Conservation (phyloP, 2,888 invertebrate genomes). For the Ectemnius cavifrons region DNA sequence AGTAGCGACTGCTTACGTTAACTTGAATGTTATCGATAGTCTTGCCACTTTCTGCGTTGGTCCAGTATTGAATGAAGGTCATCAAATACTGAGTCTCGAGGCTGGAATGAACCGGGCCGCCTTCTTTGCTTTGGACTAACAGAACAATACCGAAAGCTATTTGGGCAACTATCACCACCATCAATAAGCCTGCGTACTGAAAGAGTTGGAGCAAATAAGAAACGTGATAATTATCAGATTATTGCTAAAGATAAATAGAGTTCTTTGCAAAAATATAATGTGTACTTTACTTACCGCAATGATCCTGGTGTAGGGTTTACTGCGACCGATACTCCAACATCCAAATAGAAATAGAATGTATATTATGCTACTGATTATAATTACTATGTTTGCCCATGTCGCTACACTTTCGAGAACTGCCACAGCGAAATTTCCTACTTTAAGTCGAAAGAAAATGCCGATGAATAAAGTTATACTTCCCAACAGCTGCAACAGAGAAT, state of each 20-base stretch:
- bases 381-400: conserved; percentile 83
- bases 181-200: conserved; percentile 86
- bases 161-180: conserved; percentile 86
- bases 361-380: conserved; percentile 84
- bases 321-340: conserved; percentile 74
- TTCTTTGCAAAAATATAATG: too few relatives aligned
- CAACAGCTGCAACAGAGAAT: conserved; percentile 81
- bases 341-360: conserved; percentile 77
- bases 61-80: conserved; percentile 78
- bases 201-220: conserved; percentile 5
- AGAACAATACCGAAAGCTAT: conserved; percentile 84
- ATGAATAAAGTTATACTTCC: conserved; percentile 85
- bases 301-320: conserved; percentile 73
- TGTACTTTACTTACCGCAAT: conserved; percentile 68
- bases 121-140: conserved; percentile 82
- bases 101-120: conserved; percentile 65
- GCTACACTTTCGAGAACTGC: conserved; percentile 74
- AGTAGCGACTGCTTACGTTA: conserved; percentile 76
- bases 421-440: conserved; percentile 75
- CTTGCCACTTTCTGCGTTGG: conserved; percentile 77
- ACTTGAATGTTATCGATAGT: conserved; percentile 83
- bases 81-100: conserved; percentile 72
- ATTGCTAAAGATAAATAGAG: too few relatives aligned
- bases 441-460: conserved; percentile 82
- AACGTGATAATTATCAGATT: too few relatives aligned